A percentile compares a stretch with the other conserved stretches of the same genome.
These are phyloP conservation scores for Aotus griseimembra DNA, from an alignment of 2,797 vertebrate species.

Conservation along the genomic window DNA sequence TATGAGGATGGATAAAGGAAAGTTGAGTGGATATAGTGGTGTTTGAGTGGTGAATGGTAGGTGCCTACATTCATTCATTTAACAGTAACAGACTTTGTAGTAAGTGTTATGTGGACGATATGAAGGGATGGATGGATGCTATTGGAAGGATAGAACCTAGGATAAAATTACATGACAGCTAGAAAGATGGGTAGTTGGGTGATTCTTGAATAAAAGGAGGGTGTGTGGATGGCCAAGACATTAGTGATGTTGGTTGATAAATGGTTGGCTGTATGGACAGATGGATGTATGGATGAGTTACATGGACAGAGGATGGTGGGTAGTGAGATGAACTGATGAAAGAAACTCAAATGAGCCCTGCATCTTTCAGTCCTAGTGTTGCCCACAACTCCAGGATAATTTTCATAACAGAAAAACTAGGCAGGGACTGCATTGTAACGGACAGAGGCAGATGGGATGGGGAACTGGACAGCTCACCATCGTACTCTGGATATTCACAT, in stretches of 20 bases:
- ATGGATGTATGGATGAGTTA: not conserved
- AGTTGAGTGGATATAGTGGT: not conserved
- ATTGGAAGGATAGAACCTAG: not conserved
- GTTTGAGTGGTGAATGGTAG: not conserved
- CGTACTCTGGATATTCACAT: not conserved
- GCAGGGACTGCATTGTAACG: not conserved
- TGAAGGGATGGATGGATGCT: not conserved
- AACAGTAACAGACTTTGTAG: not conserved
- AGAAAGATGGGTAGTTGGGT: not conserved
- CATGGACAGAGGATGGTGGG: not conserved
- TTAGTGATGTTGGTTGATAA: not conserved
- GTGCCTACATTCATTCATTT: not conserved
- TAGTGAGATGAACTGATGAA: too few species aligned
- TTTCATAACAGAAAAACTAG: not conserved
- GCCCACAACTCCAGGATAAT: not conserved
- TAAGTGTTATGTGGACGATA: not conserved
- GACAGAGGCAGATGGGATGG: not conserved
- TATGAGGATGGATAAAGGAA: not conserved
- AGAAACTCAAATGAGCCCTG: not conserved
- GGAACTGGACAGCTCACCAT: slow-evolving; percentile 17
- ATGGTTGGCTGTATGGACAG: not conserved
- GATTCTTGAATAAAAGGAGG: not conserved
- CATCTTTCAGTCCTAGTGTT: not conserved
- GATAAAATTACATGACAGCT: not conserved
- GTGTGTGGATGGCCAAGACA: not conserved